Evolutionary conservation across 2,888 invertebrate species (phyloP).

Genomic region (Ecliptopera silaceata): DNA sequence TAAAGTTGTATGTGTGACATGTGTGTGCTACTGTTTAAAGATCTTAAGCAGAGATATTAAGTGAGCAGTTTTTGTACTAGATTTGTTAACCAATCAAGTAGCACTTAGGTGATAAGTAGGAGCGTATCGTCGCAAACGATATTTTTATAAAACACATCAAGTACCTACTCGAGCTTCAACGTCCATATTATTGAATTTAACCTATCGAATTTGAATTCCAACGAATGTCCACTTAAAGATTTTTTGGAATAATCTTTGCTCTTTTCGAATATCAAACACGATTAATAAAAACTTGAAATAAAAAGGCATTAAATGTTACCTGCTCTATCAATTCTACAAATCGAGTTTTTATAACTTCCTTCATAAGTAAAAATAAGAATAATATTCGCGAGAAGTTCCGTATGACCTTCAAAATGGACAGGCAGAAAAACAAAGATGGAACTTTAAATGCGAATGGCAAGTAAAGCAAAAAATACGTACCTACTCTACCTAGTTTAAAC

Average conservation of each 20-base stretch:
- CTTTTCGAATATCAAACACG: constrained; percentile 3
- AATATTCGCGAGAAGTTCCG: constrained; percentile 65
- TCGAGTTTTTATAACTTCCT: constrained; percentile 64
- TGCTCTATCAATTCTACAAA: constrained; percentile 50
- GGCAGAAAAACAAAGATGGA: constrained; percentile 56
- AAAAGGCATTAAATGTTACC: constrained; percentile 46
- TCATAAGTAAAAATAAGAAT: constrained; percentile 57
- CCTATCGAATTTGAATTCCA: constrained; percentile 2
- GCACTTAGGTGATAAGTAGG: neutral
- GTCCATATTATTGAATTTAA: neutral
- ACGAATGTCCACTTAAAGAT: neutral
- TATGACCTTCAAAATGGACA: constrained; percentile 62
- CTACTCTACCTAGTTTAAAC: constrained; percentile 4
- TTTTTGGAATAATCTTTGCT: constrained; percentile 7
- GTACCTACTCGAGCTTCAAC: neutral
- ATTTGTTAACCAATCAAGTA: too few relatives aligned
- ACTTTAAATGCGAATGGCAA: constrained; percentile 7
- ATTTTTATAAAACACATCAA: neutral
- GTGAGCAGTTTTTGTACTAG: neutral
- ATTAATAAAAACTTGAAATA: constrained; percentile 19
- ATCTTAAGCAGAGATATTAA: neutral
- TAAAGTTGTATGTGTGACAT: neutral
- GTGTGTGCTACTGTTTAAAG: too few relatives aligned
- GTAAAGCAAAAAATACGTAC: constrained; percentile 10
- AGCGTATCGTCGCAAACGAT: neutral